Evolutionary conservation across 2,888 invertebrate genomes (phyloP).

Genomic region (Brenthis hecate): DNA sequence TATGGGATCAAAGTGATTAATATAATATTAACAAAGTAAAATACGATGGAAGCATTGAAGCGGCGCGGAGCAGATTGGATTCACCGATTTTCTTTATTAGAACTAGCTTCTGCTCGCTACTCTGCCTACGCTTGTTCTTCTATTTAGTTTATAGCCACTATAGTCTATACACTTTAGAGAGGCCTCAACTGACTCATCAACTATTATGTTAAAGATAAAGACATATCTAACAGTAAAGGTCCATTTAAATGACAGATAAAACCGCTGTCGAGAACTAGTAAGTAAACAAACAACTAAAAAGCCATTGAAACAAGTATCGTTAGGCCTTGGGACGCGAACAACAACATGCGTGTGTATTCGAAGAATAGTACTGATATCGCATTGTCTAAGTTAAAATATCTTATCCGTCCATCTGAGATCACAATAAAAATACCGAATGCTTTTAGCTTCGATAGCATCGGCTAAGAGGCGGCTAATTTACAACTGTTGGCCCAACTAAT

Average conservation of each 20-base stretch:
- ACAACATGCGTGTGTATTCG: neutral
- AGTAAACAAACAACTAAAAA: too few species aligned
- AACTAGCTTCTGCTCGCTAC: too few species aligned
- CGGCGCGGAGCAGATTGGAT: conserved; percentile 13
- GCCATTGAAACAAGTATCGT: too few species aligned
- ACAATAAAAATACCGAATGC: conserved; percentile 28
- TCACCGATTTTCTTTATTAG: conserved; percentile 16
- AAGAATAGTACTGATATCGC: neutral
- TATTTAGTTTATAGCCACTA: too few species aligned
- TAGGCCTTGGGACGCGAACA: too few species aligned
- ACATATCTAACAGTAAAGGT: too few species aligned
- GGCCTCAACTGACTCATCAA: too few species aligned
- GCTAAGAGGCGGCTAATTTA: conserved; percentile 27
- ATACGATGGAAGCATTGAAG: conserved; percentile 22
- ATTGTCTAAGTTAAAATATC: conserved; percentile 8
- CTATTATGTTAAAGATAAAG: too few species aligned
- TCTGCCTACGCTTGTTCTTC: too few species aligned
- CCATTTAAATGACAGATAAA: too few species aligned
- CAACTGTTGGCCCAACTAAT: conserved; percentile 15
- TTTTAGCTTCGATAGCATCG: conserved; percentile 37
- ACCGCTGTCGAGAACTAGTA: too few species aligned
- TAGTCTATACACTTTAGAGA: too few species aligned
- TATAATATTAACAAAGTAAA: conserved; percentile 28
- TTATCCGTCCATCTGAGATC: conserved; percentile 15
- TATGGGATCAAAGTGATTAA: conserved; percentile 24